phyloP scores from a whole-genome alignment of 53 echinoderm and acorn worm genomes.

The Mesocentrotus franciscanus region DNA sequence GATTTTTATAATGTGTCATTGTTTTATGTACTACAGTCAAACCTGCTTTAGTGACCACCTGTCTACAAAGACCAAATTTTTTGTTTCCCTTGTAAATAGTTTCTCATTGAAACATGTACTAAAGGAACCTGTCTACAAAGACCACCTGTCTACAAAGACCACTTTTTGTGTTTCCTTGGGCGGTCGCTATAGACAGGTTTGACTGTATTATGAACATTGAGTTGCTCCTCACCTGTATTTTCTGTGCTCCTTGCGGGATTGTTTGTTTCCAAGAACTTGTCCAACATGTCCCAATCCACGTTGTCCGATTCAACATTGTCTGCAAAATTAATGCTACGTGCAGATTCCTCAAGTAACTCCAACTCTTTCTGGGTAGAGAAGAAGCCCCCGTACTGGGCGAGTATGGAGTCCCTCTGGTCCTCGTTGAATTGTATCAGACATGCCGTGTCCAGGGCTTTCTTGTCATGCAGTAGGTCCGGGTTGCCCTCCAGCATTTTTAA shows the following conservation, averaged over 20 bases:
- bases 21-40: too few species aligned
- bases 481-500: slow-evolving; percentile 70
- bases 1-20: too few species aligned
- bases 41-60: too few species aligned
- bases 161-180: too few species aligned
- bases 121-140: too few species aligned
- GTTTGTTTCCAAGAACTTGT: neutral
- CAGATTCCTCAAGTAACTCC: slow-evolving; percentile 9
- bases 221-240: neutral
- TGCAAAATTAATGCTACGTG: neutral
- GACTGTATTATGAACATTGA: neutral
- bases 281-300: neutral
- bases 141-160: too few species aligned
- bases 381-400: slow-evolving; percentile 78
- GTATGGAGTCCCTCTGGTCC: slow-evolving; percentile 75
- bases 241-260: neutral
- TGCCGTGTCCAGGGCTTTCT: slow-evolving; percentile 72
- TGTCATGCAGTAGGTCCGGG: slow-evolving; percentile 74
- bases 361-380: slow-evolving; percentile 63
- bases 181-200: too few species aligned
- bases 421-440: slow-evolving; percentile 70
- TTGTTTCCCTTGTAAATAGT: too few species aligned
- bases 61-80: too few species aligned
- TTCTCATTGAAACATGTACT: too few species aligned
- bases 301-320: neutral